Evolutionary conservation across 2,888 invertebrate species (phyloP).

Genomic region (Coecobrya sp.): DNA sequence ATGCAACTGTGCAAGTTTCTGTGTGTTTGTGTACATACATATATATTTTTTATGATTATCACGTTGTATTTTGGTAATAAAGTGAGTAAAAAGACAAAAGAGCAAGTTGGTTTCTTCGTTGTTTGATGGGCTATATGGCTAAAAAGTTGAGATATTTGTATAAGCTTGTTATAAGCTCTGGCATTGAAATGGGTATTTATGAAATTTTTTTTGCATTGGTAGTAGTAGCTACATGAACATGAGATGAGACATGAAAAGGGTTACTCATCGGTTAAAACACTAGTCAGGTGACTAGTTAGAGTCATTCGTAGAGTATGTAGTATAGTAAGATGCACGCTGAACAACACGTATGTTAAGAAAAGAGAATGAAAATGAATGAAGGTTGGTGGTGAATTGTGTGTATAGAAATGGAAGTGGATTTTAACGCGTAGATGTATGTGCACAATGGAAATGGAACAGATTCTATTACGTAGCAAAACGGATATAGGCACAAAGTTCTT

Average conservation of each 20-base stretch:
- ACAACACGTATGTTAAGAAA: neutral
- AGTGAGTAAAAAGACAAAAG: slow-evolving; percentile 1
- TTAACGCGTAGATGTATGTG: neutral
- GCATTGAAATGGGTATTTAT: neutral
- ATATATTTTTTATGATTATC: neutral
- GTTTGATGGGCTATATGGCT: neutral
- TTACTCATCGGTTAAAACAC: slow-evolving; percentile 5
- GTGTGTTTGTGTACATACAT: neutral
- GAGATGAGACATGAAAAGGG: neutral
- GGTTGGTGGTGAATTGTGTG: neutral
- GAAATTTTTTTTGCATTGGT: neutral
- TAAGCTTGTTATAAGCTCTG: no score
- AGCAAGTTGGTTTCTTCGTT: neutral
- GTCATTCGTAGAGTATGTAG: no score
- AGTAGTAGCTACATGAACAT: neutral
- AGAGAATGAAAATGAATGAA: neutral
- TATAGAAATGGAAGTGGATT: neutral
- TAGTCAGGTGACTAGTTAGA: neutral
- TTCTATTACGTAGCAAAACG: neutral
- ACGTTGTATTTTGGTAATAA: slow-evolving; percentile 42
- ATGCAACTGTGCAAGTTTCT: no score
- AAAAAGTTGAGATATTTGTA: neutral
- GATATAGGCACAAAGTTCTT: neutral
- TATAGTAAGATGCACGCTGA: neutral
- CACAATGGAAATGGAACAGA: neutral